Evolutionary conservation across 2,888 invertebrate genomes (phyloP), one percentile per base, ranked within the genome.

Genomic region (Oegoconia quadripuncta): DNA sequence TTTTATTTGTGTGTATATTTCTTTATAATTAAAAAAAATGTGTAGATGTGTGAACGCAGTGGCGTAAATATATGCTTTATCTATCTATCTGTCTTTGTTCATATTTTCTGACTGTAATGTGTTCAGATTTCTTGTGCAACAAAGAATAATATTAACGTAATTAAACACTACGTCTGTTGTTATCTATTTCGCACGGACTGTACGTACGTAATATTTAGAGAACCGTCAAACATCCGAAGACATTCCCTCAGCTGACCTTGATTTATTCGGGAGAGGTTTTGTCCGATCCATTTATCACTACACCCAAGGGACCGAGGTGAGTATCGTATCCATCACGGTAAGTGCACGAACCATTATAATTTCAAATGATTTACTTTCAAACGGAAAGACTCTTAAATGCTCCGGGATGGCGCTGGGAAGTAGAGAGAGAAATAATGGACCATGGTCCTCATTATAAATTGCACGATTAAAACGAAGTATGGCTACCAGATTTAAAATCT

Each of bases 291-390:
- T 78, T 72, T 66, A 75, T 80, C 76, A 74, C 64, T 56, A 41
- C 55, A 41, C 53, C 44, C 45, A 39, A 39, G 48, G 48, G 50
- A 49, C 47, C 51, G 50, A 56, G 57, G 64, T 62, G 57, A 52
- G 50, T 44, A 42, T 49, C 57, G 54, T 64, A 71, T 76, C 74
- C 72, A 76, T 74, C 77, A 77, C 59, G 55, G 48, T 70, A 65
- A 72, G 69, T 64, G 70, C 65, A 54, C 48, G 61, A 51, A 52
- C 64, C 62, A 69, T 69, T 72, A 67, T 69, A 70, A 70, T 68
- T 67, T 61, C 51, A 64, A 72, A 69, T 64, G 69, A 68, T 69
- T 65, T 64, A 70, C 64, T 57, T 54, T 48, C 46, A 47, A 49
- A 53, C 52, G 56, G 55, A 52, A 59, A 55, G 50, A 48, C 49